A percentile compares a stretch with the other conserved stretches of the same genome.
phyloP scores from a whole-genome alignment of 2,113 vertebrate genomes.

The Cyprinodon tularosa region DNA sequence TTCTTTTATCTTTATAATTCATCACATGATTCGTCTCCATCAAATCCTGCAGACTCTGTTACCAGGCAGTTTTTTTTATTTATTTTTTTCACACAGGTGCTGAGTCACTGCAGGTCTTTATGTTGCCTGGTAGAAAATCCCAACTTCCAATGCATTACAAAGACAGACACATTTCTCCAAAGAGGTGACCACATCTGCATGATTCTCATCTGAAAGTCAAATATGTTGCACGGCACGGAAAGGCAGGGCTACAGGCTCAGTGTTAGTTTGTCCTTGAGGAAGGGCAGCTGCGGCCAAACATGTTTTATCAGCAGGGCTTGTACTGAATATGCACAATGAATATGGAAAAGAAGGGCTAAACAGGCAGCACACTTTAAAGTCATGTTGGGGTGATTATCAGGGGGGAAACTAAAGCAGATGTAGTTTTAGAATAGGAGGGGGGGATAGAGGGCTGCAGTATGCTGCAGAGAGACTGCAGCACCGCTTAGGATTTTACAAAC shows the following conservation, averaged over 20 bases:
- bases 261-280: constrained; percentile 24
- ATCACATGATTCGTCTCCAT: constrained; percentile 3
- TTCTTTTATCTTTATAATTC: neutral
- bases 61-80: constrained; percentile 51
- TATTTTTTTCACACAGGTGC: constrained; percentile 36
- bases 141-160: neutral
- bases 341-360: constrained; percentile 28
- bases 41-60: constrained; percentile 54
- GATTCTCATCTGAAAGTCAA: neutral
- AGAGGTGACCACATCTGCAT: neutral
- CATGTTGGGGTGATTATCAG: constrained; percentile 1
- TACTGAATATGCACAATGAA: neutral
- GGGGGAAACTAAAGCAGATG: constrained; percentile 21
- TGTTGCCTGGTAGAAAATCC: constrained; percentile 7
- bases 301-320: neutral
- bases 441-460: constrained; percentile 27
- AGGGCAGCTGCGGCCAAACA: neutral
- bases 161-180: neutral
- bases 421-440: constrained; percentile 28
- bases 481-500: neutral
- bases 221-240: neutral
- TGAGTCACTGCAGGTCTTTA: constrained; percentile 69
- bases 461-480: constrained; percentile 60
- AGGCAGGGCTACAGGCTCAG: constrained; percentile 7
- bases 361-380: constrained; percentile 28